These are phyloP conservation scores for Drosophila grimshawi DNA, from an alignment of 1,140 invertebrate genomes.

Conservation along the genomic window DNA sequence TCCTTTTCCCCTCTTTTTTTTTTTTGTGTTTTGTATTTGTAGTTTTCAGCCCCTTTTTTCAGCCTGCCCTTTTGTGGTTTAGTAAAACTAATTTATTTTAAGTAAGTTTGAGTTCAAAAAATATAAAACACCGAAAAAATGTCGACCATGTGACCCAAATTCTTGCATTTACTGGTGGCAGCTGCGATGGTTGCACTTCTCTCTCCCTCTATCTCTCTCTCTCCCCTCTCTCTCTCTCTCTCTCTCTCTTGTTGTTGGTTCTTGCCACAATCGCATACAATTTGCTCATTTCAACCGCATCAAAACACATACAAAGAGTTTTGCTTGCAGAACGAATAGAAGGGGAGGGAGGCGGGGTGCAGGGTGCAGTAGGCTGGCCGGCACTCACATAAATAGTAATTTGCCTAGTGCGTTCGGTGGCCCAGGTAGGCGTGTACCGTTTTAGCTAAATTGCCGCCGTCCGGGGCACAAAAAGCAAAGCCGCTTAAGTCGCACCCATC, in stretches of 20 bases:
- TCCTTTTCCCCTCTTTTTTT: conserved; percentile 36
- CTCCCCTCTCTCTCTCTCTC: no score
- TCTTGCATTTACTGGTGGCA: conserved; percentile 51
- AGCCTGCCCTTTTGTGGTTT: conserved; percentile 58
- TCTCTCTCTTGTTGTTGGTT: conserved; percentile 32
- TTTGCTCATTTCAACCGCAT: conserved; percentile 78
- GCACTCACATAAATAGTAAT: conserved; percentile 80
- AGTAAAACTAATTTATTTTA: conserved; percentile 78
- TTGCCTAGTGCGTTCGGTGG: conserved; percentile 78
- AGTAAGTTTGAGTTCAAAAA: conserved; percentile 59
- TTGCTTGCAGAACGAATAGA: not conserved
- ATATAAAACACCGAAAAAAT: conserved; percentile 38
- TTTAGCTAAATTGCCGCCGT: conserved; percentile 80
- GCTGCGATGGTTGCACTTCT: conserved; percentile 40
- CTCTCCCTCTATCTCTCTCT: not conserved
- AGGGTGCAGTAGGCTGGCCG: conserved; percentile 23
- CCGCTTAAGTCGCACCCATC: conserved; percentile 72
- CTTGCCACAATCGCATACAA: conserved; percentile 75
- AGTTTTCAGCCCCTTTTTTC: not conserved
- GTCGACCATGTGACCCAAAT: conserved; percentile 74
- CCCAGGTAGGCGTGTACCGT: conserved; percentile 79
- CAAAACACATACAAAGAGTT: conserved; percentile 43
- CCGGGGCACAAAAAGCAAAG: conserved; percentile 71
- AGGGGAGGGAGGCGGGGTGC: not conserved
- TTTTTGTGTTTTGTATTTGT: conserved; percentile 8